phyloP scores from a whole-genome alignment of 2,113 vertebrate genomes.

The Prietella phreatophila region DNA sequence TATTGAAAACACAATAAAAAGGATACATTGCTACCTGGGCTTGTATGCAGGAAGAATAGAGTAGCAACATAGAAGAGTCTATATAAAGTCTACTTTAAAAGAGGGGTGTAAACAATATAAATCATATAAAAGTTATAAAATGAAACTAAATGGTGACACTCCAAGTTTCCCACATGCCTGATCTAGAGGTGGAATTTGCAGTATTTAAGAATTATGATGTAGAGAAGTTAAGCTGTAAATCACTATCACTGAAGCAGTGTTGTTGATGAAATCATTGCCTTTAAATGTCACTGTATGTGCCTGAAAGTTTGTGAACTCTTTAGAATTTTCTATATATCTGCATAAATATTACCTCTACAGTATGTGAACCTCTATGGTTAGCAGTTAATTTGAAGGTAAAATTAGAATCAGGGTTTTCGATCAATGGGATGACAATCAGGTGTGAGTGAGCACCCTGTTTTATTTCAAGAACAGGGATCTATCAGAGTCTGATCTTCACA shows the following conservation, averaged over 20 bases:
- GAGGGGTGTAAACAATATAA: not conserved
- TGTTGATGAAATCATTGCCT: not conserved
- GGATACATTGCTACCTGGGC: not conserved
- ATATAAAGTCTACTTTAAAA: too few relatives aligned
- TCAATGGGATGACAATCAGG: too few relatives aligned
- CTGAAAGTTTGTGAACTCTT: too few relatives aligned
- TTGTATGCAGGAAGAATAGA: not conserved
- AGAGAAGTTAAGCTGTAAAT: slow-evolving; percentile 10
- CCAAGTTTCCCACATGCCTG: not conserved
- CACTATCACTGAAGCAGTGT: not conserved
- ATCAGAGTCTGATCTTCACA: too few relatives aligned
- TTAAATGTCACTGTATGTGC: slow-evolving; percentile 1
- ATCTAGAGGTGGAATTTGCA: slow-evolving; percentile 21
- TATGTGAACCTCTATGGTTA: too few relatives aligned
- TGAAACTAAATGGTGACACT: not conserved
- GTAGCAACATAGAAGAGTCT: not conserved
- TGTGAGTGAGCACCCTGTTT: too few relatives aligned
- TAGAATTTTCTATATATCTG: too few relatives aligned
- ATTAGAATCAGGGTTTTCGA: too few relatives aligned
- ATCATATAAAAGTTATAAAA: not conserved
- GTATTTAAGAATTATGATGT: slow-evolving; percentile 12
- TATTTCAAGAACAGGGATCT: too few relatives aligned
- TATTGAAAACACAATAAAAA: not conserved
- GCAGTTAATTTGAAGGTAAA: too few relatives aligned
- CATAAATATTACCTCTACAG: too few relatives aligned